These are phyloP conservation scores for Nycticryphes semicollaris DNA, from an alignment of 2,113 vertebrate species.

Conservation along the genomic window DNA sequence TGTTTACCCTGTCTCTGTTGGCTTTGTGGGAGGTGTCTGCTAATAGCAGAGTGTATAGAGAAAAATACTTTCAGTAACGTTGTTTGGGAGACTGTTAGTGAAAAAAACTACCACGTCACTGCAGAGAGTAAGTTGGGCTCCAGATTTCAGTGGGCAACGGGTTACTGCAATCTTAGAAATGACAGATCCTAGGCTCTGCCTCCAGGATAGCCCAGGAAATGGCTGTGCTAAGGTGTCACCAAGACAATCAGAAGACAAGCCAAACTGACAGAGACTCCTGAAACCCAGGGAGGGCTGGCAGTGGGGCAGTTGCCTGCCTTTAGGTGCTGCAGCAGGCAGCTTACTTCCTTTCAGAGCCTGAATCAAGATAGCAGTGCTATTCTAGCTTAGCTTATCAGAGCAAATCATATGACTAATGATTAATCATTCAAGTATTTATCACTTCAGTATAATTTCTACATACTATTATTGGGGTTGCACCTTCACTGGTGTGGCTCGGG, in stretches of 20 bases:
- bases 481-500: not conserved
- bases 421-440: slow-evolving; percentile 30
- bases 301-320: not conserved
- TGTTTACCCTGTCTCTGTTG: not conserved
- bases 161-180: not conserved
- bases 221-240: not conserved
- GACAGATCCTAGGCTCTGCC: not conserved
- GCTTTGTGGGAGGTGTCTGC: slow-evolving; percentile 4
- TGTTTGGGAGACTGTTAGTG: not conserved
- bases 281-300: not conserved
- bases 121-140: not conserved
- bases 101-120: not conserved
- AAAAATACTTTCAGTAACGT: not conserved
- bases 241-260: not conserved
- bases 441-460: slow-evolving; percentile 8
- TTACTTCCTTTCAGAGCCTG: not conserved
- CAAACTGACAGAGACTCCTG: not conserved
- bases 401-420: not conserved
- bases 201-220: not conserved
- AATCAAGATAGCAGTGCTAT: not conserved
- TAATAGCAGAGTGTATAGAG: not conserved
- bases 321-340: not conserved
- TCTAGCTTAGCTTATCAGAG: not conserved
- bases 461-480: not conserved
- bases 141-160: accelerated